Conservation (phyloP, 2,888 invertebrate species). For the Drosophila merina region DNA sequence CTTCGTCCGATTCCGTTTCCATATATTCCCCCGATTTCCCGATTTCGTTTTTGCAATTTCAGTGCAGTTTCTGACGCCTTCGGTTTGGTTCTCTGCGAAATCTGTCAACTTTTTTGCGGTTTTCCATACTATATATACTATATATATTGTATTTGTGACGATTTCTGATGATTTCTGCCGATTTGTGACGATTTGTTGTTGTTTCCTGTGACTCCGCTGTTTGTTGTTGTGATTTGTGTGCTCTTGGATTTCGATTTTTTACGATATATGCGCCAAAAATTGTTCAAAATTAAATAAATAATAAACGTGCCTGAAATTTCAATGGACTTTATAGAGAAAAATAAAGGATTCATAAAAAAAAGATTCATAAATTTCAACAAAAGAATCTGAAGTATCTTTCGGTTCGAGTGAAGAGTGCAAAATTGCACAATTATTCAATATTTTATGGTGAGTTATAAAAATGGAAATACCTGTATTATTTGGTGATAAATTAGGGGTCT, state of each 20-base stretch:
- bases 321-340: conserved; percentile 6
- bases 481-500: background rate
- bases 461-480: background rate
- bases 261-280: conserved; percentile 1
- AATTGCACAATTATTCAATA: conserved; percentile 1
- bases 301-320: conserved; percentile 20
- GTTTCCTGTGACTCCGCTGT: background rate
- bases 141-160: background rate
- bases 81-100: conserved; percentile 54
- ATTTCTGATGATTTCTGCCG: background rate
- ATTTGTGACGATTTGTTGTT: background rate
- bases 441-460: conserved; percentile 15
- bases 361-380: background rate
- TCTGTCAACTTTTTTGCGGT: conserved; percentile 2
- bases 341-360: conserved; percentile 1
- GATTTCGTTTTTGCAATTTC: conserved; percentile 45
- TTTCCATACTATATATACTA: conserved; percentile 8
- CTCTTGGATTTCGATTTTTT: conserved; percentile 3
- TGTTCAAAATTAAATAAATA: conserved; percentile 21
- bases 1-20: conserved; percentile 34
- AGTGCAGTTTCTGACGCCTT: conserved; percentile 70
- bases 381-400: conserved; percentile 10
- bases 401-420: background rate
- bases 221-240: background rate
- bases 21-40: conserved; percentile 35